Conservation (phyloP, 2,113 vertebrate species). For the Tinamus guttatus region DNA sequence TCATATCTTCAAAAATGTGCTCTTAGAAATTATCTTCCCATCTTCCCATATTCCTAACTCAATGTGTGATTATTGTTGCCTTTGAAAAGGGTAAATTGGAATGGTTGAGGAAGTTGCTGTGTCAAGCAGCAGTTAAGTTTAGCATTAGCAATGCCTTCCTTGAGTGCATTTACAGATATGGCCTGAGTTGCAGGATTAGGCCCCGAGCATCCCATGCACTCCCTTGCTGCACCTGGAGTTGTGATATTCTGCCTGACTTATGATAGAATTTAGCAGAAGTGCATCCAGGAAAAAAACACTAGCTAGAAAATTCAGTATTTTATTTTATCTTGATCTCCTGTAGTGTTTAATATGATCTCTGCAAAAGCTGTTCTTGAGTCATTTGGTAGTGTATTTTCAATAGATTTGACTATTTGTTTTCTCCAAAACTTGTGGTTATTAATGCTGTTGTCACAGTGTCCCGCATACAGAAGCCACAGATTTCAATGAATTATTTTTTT, state of each 20-base stretch:
- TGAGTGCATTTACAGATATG: background rate
- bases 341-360: background rate
- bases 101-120: background rate
- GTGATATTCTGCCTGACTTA: background rate
- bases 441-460: background rate
- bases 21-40: background rate
- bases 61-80: background rate
- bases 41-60: background rate
- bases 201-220: accelerated
- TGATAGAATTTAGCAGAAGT: background rate
- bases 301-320: background rate
- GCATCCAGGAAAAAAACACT: background rate
- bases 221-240: background rate
- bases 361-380: background rate
- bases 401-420: background rate
- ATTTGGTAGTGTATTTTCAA: background rate
- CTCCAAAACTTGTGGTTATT: background rate
- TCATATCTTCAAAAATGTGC: background rate
- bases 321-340: background rate
- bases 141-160: accelerated
- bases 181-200: background rate
- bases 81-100: background rate
- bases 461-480: background rate
- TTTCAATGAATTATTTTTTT: background rate
- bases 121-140: background rate